Evolutionary conservation across 2,888 invertebrate species (phyloP).

Genomic region (Catocala fraxini): DNA sequence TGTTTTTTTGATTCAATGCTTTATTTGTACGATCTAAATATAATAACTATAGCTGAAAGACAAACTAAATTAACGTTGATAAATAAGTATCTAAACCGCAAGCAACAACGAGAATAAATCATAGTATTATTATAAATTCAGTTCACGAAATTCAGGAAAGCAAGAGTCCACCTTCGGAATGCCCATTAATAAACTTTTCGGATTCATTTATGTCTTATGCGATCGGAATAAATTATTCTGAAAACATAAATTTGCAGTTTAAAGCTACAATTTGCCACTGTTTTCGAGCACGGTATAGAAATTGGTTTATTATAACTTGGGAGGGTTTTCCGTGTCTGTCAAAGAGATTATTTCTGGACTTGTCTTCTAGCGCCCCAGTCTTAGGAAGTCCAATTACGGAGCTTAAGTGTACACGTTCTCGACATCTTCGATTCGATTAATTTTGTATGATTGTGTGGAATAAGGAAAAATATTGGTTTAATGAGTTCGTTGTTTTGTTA

Average conservation of each 20-base stretch:
- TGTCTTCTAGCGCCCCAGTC: not conserved
- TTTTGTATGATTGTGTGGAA: slow-evolving; percentile 3
- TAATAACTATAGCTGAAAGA: not conserved
- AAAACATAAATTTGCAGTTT: slow-evolving; percentile 46
- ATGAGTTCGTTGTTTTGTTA: not conserved
- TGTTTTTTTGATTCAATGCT: no score
- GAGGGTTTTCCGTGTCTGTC: slow-evolving; percentile 17
- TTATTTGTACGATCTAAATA: no score
- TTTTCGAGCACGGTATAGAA: slow-evolving; percentile 34
- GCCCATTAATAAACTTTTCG: slow-evolving; percentile 73
- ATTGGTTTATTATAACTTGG: slow-evolving; percentile 49
- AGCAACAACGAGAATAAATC: slow-evolving; percentile 19
- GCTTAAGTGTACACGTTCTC: slow-evolving; percentile 1
- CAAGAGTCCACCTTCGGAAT: slow-evolving; percentile 71
- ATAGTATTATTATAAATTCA: slow-evolving; percentile 61
- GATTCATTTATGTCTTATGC: slow-evolving; percentile 72
- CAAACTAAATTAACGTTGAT: slow-evolving; percentile 6
- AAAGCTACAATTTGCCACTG: slow-evolving; percentile 31
- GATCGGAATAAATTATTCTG: slow-evolving; percentile 64
- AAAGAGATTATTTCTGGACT: slow-evolving; percentile 34
- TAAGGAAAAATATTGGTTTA: not conserved
- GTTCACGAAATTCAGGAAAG: slow-evolving; percentile 63
- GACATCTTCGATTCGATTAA: not conserved
- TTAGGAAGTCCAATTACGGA: slow-evolving; percentile 5
- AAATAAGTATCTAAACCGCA: slow-evolving; percentile 10